Base-by-base conservation (phyloP, 2,888 invertebrate species). In the Lasioglossum leucozonium region DNA sequence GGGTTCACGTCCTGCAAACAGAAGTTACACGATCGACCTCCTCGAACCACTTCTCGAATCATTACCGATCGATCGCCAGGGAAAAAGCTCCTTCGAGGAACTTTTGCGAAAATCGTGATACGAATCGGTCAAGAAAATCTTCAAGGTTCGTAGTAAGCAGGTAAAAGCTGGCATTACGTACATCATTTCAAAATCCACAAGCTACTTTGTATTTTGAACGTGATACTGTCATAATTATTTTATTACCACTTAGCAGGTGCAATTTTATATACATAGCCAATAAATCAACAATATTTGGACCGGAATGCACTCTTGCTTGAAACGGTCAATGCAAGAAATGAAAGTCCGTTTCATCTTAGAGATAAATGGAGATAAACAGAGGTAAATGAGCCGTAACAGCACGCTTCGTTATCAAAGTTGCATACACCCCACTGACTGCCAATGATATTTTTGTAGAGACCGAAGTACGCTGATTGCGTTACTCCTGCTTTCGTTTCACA, bases 1-100 rank as follows among this genome's bases (percentile, higher is more conserved):
- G 92, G 93, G 88, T 94, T 94, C 76, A 92, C 92, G 89, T 94
- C 92, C 95, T 95, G 92, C 40, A 91, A 91, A 72, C 67, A 84
- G n/a, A 85, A 22, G 13, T 22, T 69, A 51, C 47, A 73, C 74
- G 81, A 34, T 85, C 81, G 67, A 72, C 13, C 58, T 44, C 65
- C 37, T 75, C 30, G 47, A 58, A 67, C 26, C 26, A 34, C 26
- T 13, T 8, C 0, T 5, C 8, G 5, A 26, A 26, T n/a, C 26
- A 37, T 37, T 47, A 22, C 42, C 77, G 77, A 34, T 85, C 77
- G 80, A 76, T 80, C 77, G 75, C 51, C 77, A 73, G 37, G 4
- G 40, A 79, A 58, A 72, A 11, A 42, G 34, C 22, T 22, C 4
- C n/a, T 37, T 67, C 67, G 67, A n/a, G 37, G 37, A 67, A n/a